Evolutionary conservation across 2,113 vertebrate species (phyloP).

Genomic region (Ifrita kowaldi): DNA sequence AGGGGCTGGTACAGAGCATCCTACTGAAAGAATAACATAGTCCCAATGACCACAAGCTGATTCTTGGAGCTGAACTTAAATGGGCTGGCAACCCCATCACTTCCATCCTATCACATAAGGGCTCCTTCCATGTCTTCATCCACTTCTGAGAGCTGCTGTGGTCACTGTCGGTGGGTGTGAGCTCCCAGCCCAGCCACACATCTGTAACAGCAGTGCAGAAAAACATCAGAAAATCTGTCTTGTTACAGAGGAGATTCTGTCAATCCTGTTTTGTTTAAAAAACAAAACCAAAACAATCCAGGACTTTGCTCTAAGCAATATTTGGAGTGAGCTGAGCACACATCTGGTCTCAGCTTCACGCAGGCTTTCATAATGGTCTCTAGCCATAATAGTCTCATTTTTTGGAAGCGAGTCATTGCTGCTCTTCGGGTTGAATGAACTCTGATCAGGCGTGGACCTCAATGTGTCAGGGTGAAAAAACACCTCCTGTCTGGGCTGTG

Average conservation of each 20-base stretch:
- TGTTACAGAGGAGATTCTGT: not conserved
- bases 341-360: constrained; percentile 4
- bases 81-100: not conserved
- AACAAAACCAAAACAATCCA: not conserved
- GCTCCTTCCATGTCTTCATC: not conserved
- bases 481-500: not conserved
- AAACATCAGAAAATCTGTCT: not conserved
- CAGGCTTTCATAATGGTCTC: constrained; percentile 14
- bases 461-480: not conserved
- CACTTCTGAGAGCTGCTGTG: not conserved
- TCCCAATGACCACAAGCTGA: not conserved
- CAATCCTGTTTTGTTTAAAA: not conserved
- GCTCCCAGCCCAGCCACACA: not conserved
- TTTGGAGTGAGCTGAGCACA: not conserved
- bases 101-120: not conserved
- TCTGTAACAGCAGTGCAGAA: not conserved
- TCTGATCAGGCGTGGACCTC: constrained; percentile 3
- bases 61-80: not conserved
- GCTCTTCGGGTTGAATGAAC: not conserved
- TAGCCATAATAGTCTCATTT: constrained; percentile 25
- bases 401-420: not conserved
- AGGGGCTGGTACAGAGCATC: not conserved
- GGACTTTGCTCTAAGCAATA: not conserved
- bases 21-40: not conserved
- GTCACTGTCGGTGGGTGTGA: accelerated